phyloP scores from a whole-genome alignment of 2,113 vertebrate species.

The Sinocyclocheilus anshuiensis region DNA sequence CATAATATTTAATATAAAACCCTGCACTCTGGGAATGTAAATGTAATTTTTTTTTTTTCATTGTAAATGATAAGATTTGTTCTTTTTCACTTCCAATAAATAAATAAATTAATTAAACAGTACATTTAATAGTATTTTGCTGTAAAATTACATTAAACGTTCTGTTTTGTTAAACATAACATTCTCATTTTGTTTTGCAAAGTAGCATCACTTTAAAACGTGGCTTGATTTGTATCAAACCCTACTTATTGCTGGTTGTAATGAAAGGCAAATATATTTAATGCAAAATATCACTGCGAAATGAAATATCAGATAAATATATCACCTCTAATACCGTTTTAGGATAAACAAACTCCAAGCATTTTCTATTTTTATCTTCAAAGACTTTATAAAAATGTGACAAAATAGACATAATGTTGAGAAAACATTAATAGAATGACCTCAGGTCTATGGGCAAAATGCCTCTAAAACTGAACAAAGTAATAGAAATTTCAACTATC shows the following conservation, averaged over 20 bases:
- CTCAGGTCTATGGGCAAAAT: too few species aligned
- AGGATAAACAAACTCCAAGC: background rate
- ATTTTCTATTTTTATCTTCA: background rate
- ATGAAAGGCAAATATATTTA: background rate
- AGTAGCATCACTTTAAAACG: background rate
- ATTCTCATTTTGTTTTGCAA: background rate
- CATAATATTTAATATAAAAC: too few species aligned
- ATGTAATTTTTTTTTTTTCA: too few species aligned
- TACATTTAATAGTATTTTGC: too few species aligned
- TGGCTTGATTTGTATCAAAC: background rate
- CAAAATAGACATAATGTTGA: background rate
- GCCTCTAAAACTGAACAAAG: slow-evolving; percentile 24
- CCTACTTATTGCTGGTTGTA: background rate
- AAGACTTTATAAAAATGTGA: background rate
- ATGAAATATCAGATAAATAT: background rate
- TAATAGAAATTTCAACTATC: slow-evolving; percentile 31
- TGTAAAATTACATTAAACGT: too few species aligned
- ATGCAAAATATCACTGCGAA: background rate
- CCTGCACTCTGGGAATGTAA: too few species aligned
- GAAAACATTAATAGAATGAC: background rate
- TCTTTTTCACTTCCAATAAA: too few species aligned
- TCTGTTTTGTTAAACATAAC: too few species aligned
- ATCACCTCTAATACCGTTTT: slow-evolving; percentile 23
- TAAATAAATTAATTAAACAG: too few species aligned
- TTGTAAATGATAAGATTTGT: too few species aligned